Conservation (phyloP, 2,888 invertebrate genomes). For the Zaprionus lineosus region DNA sequence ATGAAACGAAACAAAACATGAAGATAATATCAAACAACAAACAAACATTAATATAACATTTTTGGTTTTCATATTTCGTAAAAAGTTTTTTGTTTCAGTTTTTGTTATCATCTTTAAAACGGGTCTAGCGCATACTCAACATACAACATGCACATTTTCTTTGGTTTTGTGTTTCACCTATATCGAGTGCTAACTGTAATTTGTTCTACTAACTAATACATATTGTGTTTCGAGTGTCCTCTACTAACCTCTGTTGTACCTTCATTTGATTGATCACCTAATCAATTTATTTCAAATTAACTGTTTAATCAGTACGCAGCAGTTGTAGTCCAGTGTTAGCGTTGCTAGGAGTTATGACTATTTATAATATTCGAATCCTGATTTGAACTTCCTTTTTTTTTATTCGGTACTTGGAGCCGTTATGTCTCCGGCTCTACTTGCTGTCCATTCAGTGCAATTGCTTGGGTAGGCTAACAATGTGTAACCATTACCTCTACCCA, state of each 20-base stretch:
- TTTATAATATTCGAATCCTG: slow-evolving; percentile 9
- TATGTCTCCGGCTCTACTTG: slow-evolving; percentile 44
- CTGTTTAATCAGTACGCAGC: slow-evolving; percentile 63
- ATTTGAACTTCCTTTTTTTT: slow-evolving; percentile 23
- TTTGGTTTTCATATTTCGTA: slow-evolving; percentile 47
- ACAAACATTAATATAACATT: slow-evolving; percentile 55
- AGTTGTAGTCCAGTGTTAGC: slow-evolving; percentile 64
- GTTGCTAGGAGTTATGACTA: slow-evolving; percentile 34
- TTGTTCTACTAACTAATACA: slow-evolving; percentile 67
- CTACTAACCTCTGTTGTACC: slow-evolving; percentile 72
- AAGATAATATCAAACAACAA: too few species aligned
- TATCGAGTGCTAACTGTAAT: slow-evolving; percentile 75
- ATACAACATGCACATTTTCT: slow-evolving; percentile 65
- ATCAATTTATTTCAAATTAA: slow-evolving; percentile 46
- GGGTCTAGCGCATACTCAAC: slow-evolving; percentile 58
- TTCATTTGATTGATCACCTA: slow-evolving; percentile 43
- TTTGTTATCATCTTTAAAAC: slow-evolving; percentile 50
- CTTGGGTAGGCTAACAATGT: slow-evolving; percentile 75
- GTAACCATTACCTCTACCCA: slow-evolving; percentile 21
- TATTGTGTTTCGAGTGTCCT: slow-evolving; percentile 71
- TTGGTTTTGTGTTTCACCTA: slow-evolving; percentile 61
- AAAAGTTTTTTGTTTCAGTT: slow-evolving; percentile 49
- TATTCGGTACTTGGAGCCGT: slow-evolving; percentile 23
- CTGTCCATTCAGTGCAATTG: slow-evolving; percentile 65
- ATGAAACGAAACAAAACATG: too few species aligned